A percentile compares a stretch with the other conserved stretches of the same genome.
These are phyloP conservation scores for Crotalus tigris DNA, from an alignment of 2,113 vertebrate species.

Conservation along the genomic window DNA sequence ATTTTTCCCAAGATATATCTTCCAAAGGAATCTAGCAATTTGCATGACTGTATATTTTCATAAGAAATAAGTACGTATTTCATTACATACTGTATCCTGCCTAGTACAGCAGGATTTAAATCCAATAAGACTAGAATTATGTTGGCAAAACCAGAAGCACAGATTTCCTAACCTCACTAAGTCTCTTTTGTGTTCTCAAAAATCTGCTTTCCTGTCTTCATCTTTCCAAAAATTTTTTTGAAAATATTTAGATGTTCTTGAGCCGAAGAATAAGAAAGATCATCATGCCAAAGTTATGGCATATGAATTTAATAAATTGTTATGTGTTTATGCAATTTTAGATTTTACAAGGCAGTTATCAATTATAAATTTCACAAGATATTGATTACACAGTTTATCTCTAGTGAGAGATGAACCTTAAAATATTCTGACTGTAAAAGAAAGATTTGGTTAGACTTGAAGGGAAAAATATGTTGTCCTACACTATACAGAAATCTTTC, in stretches of 20 bases:
- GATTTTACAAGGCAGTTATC: not conserved
- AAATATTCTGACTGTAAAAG: not conserved
- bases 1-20: not conserved
- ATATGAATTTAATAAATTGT: not conserved
- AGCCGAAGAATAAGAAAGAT: not conserved
- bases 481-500: not conserved
- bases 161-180: not conserved
- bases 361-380: not conserved
- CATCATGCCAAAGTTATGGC: not conserved
- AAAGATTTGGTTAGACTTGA: not conserved
- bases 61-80: not conserved
- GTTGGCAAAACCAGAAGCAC: not conserved
- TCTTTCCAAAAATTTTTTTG: not conserved
- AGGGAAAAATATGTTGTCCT: not conserved
- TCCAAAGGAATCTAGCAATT: not conserved
- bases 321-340: not conserved
- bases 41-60: not conserved
- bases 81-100: not conserved
- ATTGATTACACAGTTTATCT: not conserved
- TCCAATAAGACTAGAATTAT: not conserved
- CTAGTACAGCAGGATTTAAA: not conserved
- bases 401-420: not conserved
- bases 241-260: not conserved
- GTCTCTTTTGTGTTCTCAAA: not conserved
- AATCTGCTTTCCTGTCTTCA: not conserved